Base-by-base conservation (phyloP, 2,113 vertebrate species). In the Megaceryle maxima region DNA sequence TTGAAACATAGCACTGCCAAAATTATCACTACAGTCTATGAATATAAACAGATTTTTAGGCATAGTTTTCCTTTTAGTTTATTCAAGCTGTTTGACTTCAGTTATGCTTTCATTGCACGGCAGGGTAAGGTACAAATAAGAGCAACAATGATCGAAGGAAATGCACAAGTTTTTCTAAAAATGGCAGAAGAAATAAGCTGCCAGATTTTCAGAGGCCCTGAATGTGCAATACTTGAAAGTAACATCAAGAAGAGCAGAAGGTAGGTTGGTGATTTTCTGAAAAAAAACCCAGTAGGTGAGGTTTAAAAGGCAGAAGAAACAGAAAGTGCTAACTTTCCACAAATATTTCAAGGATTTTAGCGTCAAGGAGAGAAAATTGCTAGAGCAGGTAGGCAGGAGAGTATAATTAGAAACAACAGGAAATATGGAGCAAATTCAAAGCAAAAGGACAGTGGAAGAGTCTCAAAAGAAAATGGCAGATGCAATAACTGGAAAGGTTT, bases 401-500 rank as follows among this genome's bases (percentile, higher is more conserved):
- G 31, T 59, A 55, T 92, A 92, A 92, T 82, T 93, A 91, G 90
- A 92, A 93, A 79, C 94, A 95, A 89, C 53, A 73, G 80, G 92
- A 88, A 87, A 95, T 18, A 44, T 0, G 16, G 69, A 90, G 56
- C n/a, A 81, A 78, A 88, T 75, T 64, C 39, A 83, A 87, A 92
- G 86, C 33, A 53, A 57, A 92, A 87, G 55, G 48, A 92, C 37
- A 73, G 21, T 28, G 48, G 48, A 74, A 94, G 48, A 53, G 56
- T 16, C 44, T 64, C 57, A 60, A 77, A 75, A 57, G 35, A 48
- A 84, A 91, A 60, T 24, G 19, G 29, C 13, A 84, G 50, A 68
- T 44, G 66, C 26, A 62, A 2, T 68, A 59, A 44, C 31, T 51
- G 63, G n/a, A 69, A 76, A 73, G 13, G 15, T 85, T 76, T 69